phyloP scores from a whole-genome alignment of 2,888 invertebrate species.

The Sphaeridia pumilis region DNA sequence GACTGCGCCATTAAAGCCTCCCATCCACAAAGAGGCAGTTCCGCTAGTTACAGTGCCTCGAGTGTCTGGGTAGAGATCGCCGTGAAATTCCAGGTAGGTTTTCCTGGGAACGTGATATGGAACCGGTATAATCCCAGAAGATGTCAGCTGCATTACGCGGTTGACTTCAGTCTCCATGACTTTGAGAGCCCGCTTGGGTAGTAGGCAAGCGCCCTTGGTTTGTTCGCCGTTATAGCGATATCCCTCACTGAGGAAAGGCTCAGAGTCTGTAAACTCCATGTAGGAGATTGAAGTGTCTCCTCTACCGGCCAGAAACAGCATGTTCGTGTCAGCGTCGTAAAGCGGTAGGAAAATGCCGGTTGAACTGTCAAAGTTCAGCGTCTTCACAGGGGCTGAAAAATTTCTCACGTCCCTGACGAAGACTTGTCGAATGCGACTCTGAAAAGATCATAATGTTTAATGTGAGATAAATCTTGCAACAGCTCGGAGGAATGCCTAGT shows the following conservation, averaged over 20 bases:
- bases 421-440: conserved; percentile 72
- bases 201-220: conserved; percentile 83
- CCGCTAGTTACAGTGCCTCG: conserved; percentile 65
- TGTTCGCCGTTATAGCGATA: conserved; percentile 51
- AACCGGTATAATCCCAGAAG: conserved; percentile 75
- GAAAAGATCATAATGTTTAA: too few species aligned
- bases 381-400: conserved; percentile 41
- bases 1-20: conserved; percentile 60
- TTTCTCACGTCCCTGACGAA: conserved; percentile 78
- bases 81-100: conserved; percentile 88
- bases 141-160: conserved; percentile 72
- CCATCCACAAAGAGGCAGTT: conserved; percentile 69
- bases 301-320: conserved; percentile 90
- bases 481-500: too few species aligned
- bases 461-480: too few species aligned
- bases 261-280: conserved; percentile 77
- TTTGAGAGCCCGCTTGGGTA: conserved; percentile 79
- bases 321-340: conserved; percentile 84
- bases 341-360: conserved; percentile 73
- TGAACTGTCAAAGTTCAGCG: conserved; percentile 30
- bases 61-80: conserved; percentile 87
- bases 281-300: conserved; percentile 85
- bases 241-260: conserved; percentile 81
- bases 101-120: conserved; percentile 90
- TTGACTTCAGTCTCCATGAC: conserved; percentile 98